phyloP scores from a whole-genome alignment of 1,140 invertebrate species.

The Drosophila oshimai region DNA sequence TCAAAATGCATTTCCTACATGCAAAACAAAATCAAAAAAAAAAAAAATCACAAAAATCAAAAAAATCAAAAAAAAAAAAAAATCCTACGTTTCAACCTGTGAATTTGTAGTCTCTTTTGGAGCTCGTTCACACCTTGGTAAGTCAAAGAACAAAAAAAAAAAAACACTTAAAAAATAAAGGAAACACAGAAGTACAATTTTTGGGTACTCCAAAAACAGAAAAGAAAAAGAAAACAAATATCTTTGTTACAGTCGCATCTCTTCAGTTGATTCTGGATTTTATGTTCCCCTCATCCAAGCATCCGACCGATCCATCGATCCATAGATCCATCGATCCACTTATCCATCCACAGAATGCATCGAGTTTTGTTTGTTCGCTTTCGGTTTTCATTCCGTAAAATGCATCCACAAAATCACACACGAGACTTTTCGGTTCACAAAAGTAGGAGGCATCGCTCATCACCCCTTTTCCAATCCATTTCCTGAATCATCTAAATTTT shows the following conservation, averaged over 20 bases:
- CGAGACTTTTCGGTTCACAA: background rate
- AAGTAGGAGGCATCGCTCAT: background rate
- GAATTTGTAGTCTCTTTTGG: slow-evolving; percentile 94
- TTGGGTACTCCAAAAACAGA: slow-evolving; percentile 29
- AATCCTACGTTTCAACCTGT: slow-evolving; percentile 69
- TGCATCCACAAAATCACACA: slow-evolving; percentile 4
- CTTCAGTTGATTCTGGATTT: slow-evolving; percentile 40
- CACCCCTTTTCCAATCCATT: background rate
- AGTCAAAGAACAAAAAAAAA: slow-evolving; percentile 83
- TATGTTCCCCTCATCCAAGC: slow-evolving; percentile 26
- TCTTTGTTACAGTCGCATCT: slow-evolving; percentile 52
- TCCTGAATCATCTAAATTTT: background rate
- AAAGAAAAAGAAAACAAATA: slow-evolving; percentile 27
- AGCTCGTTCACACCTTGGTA: slow-evolving; percentile 98
- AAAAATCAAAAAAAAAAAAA: slow-evolving; percentile 47
- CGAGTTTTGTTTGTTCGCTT: slow-evolving; percentile 25
- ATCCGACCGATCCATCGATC: slow-evolving; percentile 6
- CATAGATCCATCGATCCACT: slow-evolving; percentile 7
- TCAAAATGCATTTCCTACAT: slow-evolving; percentile 60
- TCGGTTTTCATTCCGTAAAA: slow-evolving; percentile 15
- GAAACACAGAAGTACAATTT: slow-evolving; percentile 52
- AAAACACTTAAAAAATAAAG: slow-evolving; percentile 46
- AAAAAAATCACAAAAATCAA: slow-evolving; percentile 39
- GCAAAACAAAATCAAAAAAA: slow-evolving; percentile 51
- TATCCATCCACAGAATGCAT: slow-evolving; percentile 30